Evolutionary conservation across 64 coral and sea anemone genomes (phyloP), one percentile per base, ranked within the genome.

Genomic region (Dendronephthya gigantea): DNA sequence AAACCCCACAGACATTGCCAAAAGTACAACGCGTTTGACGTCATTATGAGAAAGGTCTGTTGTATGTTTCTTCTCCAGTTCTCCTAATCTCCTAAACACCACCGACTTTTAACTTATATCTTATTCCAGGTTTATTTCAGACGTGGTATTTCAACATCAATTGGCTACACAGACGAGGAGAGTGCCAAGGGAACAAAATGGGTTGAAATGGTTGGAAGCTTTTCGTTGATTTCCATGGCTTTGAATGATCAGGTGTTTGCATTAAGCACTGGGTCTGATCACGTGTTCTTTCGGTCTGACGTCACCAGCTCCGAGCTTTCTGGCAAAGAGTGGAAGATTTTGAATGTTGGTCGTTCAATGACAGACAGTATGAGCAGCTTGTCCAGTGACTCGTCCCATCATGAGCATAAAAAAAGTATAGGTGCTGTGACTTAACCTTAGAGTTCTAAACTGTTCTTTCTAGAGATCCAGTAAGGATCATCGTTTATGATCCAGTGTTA

Each of bases 211-310:
- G 91, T 96, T 83, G 94, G 94, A 36, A 92, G 85, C 31, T 96
- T 96, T 82, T 90, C 91, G 1, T 83, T 96, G 1, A 62, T 96
- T 22, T 86, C 94, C 36, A 48, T 93, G 49, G 94, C 91, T 68
- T 50, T 85, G 70, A 96, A 96, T 87, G 94, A 96, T 39, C 94
- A 96, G 86, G 95, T 98, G 27, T 98, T 98, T 91, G 95, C 89
- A 0, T 86, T 98, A 10, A 98, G 92, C 28, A 90, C 87, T 47
- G 88, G 86, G 32, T 92, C 92, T 35, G 95, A 98, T 89, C 92
- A 98, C 40, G 48, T 98, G n/a, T 98, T 91, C 83, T 98, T 98
- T 52, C 89, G 95, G 27, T 91, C 92, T 76, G 95, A 98, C 55
- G 90, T 98, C 75, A 98, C 81, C 5, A 25, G 82, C 38, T 51